Evolutionary conservation across 2,113 vertebrate genomes (phyloP).

Genomic region (Canis aureus): DNA sequence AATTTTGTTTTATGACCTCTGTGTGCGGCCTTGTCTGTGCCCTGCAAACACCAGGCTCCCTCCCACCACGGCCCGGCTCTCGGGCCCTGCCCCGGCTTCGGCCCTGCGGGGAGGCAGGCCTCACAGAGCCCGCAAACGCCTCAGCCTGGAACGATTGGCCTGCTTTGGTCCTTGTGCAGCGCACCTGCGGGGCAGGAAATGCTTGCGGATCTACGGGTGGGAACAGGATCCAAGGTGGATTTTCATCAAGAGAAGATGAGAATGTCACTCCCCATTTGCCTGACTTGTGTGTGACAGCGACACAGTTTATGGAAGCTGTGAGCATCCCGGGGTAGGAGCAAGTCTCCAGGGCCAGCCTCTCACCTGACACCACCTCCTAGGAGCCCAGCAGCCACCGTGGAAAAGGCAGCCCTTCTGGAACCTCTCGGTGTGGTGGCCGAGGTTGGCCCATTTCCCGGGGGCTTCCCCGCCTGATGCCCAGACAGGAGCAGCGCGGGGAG

Average conservation of each 20-base stretch:
- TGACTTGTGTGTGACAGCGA: conserved; percentile 53
- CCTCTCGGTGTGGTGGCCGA: conserved; percentile 43
- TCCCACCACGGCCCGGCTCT: not conserved
- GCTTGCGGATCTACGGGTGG: conserved; percentile 62
- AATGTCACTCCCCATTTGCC: conserved; percentile 60
- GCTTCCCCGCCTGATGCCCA: not conserved
- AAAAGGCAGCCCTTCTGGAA: not conserved
- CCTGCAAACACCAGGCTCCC: not conserved
- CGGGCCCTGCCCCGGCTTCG: not conserved
- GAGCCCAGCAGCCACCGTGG: conserved; percentile 63
- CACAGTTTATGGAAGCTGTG: conserved; percentile 11
- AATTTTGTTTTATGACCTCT: conserved; percentile 98
- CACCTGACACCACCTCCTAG: conserved; percentile 62
- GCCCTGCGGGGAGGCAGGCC: not conserved
- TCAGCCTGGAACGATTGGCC: conserved; percentile 63
- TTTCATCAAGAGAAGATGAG: conserved; percentile 75
- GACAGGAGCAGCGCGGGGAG: not conserved
- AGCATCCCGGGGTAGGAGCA: not conserved
- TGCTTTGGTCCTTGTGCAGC: conserved; percentile 52
- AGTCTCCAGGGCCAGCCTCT: not conserved
- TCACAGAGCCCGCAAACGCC: conserved; percentile 34
- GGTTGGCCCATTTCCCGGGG: conserved; percentile 40
- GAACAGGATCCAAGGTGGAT: conserved; percentile 60
- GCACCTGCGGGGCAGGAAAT: conserved; percentile 42
- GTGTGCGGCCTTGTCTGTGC: conserved; percentile 85